Evolutionary conservation across 2,113 vertebrate genomes (phyloP).

Genomic region (Anolis carolinensis): DNA sequence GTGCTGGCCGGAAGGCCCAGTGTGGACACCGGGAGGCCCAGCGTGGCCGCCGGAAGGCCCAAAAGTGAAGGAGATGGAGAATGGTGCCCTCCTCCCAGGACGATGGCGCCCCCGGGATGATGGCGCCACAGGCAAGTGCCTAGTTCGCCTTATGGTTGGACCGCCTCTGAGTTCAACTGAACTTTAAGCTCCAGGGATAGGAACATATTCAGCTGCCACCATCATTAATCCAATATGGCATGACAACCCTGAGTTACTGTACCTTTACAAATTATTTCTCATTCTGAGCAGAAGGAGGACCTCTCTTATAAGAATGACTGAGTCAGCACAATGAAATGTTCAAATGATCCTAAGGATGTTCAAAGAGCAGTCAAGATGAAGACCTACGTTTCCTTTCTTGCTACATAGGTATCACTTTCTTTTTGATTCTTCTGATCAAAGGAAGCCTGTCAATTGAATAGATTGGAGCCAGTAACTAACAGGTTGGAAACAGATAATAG

Average conservation of each 20-base stretch:
- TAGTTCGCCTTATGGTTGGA: too few species aligned
- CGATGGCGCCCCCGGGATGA: too few species aligned
- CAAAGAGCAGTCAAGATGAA: not conserved
- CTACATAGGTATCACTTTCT: not conserved
- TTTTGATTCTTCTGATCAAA: conserved; percentile 23
- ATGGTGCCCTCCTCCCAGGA: too few species aligned
- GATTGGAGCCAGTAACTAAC: not conserved
- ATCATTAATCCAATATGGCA: not conserved
- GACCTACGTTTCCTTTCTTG: not conserved
- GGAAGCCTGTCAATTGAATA: not conserved
- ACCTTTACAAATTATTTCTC: not conserved
- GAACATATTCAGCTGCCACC: not conserved
- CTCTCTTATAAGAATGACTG: conserved; percentile 7
- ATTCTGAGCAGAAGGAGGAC: not conserved
- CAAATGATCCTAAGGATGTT: not conserved
- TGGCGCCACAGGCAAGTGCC: too few species aligned
- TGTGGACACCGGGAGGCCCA: too few species aligned
- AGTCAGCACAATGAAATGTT: conserved; percentile 21
- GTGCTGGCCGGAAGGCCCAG: too few species aligned
- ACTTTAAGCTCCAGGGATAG: not conserved
- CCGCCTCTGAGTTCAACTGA: too few species aligned
- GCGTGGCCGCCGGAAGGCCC: too few species aligned
- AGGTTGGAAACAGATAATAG: not conserved
- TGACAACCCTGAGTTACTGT: not conserved
- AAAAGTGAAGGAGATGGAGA: too few species aligned